Percentiles rank a stretch among this genome's conserved stretches.
Evolutionary conservation across 2,113 vertebrate genomes (phyloP).

Genomic region (Gallinago jamesoni): DNA sequence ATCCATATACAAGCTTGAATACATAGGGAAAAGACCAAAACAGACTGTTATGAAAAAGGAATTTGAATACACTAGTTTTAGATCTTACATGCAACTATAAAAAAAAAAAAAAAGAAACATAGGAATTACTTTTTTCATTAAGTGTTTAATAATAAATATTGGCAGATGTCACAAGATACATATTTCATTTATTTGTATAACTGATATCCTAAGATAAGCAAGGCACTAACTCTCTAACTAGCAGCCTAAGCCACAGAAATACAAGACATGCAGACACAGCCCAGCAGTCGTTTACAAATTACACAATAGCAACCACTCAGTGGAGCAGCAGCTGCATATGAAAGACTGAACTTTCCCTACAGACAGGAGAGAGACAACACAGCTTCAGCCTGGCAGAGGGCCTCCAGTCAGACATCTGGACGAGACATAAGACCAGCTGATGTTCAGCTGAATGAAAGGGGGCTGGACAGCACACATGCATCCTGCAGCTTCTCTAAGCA

Average conservation of each 20-base stretch:
- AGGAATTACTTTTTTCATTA: neutral
- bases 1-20: neutral
- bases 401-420: neutral
- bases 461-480: fast-evolving
- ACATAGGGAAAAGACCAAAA: neutral
- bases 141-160: neutral
- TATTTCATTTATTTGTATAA: neutral
- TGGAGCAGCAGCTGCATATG: neutral
- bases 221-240: neutral
- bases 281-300: neutral
- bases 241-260: neutral
- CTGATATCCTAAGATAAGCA: neutral
- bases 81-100: fast-evolving
- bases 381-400: neutral
- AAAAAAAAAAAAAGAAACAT: neutral
- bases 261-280: neutral
- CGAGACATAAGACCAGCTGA: neutral
- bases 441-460: no score
- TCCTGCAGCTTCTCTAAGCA: neutral
- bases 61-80: neutral
- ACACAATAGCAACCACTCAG: fast-evolving
- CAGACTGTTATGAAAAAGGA: neutral
- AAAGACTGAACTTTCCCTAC: neutral
- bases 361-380: no score
- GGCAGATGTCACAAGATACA: neutral